Base-by-base conservation (phyloP, 2,888 invertebrate genomes). In the Drosophila parthenogenetica region DNA sequence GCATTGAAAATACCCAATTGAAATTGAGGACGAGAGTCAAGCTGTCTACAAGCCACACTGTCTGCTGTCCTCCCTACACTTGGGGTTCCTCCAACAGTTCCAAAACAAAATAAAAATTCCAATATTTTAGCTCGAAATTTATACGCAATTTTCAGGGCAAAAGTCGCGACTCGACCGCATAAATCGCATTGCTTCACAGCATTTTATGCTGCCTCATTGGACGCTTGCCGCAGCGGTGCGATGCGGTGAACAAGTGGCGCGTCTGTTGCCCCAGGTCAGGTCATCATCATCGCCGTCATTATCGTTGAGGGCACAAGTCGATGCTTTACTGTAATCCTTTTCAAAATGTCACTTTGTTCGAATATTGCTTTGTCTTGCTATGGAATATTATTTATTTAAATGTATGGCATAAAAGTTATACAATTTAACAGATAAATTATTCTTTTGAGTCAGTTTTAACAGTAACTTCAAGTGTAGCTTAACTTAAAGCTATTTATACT, bases 11-110 rank as follows among this genome's bases (percentile, higher is more conserved):
- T n/a, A 42, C 54, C 32, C 42, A 11, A 35, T 35, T 5, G 35
- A 35, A 54, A 82, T 87, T 69, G 79, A 72, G 82, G 82, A 74
- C 87, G 85, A 79, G 60, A 85, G 87, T 87, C 82, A 72, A 74
- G 50, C 69, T 76, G 82, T 87, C 82, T 82, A 73, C 84, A 58
- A 59, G 16, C 57, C 22, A 22, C 22, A 16, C 35, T 40, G 17
- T 32, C 54, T 43, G 16, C 2, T 40, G 13, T 10, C 14, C 14
- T 10, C n/a, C 11, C 25, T 19, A n/a, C n/a, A n/a, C 17, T 22
- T 17, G 8, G 37, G 32, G 8, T 11, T 14, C 10, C 14, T 32
- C 16, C n/a, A n/a, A 5, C 14, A 19, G 37, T 43, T 48, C 45
- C 55, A 19, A 53, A 53, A 61, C 61, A 54, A 61, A 62, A 76